These are phyloP conservation scores for Sphaerodactylus townsendi DNA, from an alignment of 2,113 vertebrate genomes.

Conservation along the genomic window DNA sequence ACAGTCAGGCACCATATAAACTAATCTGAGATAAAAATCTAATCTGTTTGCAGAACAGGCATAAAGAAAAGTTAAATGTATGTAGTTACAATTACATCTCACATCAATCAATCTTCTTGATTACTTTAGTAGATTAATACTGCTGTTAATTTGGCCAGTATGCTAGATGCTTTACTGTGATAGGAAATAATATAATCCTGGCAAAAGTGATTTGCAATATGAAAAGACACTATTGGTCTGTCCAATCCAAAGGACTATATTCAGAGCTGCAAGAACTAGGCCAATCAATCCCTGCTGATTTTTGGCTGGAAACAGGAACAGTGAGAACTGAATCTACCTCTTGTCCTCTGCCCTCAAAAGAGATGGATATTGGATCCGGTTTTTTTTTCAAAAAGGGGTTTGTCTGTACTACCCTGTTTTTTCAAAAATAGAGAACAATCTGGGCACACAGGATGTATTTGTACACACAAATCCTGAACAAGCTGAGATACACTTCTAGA, in stretches of 20 bases:
- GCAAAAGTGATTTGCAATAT: not conserved
- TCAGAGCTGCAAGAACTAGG: too few species aligned
- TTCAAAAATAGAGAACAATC: too few species aligned
- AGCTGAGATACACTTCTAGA: not conserved
- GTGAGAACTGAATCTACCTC: not conserved
- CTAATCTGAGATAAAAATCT: constrained; percentile 53
- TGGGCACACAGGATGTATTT: not conserved
- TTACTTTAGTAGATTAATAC: not conserved
- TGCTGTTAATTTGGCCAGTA: not conserved
- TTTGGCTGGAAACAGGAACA: not conserved
- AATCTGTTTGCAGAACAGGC: constrained; percentile 38
- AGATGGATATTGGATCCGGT: too few species aligned
- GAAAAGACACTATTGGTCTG: not conserved
- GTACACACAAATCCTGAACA: not conserved
- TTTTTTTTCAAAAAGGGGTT: too few species aligned
- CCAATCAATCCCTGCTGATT: not conserved
- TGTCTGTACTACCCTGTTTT: too few species aligned
- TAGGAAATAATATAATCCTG: not conserved
- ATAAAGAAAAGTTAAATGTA: constrained; percentile 6
- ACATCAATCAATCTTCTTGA: not conserved
- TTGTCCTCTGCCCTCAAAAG: too few species aligned
- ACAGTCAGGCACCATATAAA: constrained; percentile 43
- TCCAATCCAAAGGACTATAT: not conserved
- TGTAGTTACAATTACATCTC: not conserved
- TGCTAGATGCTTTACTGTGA: not conserved